Conservation (phyloP, 2,797 vertebrate genomes). For the Pogoniulus pusillus region DNA sequence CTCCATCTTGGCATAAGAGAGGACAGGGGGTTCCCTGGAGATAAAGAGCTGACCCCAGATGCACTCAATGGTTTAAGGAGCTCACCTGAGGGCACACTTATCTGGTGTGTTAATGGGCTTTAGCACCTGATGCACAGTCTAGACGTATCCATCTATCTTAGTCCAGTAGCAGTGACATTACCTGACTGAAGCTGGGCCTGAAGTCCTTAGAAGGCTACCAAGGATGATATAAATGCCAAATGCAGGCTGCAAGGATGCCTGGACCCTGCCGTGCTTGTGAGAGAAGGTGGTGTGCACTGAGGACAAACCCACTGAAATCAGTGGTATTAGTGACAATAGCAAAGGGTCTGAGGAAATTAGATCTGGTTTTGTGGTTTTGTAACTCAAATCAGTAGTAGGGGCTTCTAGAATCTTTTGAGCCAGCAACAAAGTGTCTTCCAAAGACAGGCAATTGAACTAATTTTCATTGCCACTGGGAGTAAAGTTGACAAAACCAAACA, state of each 20-base stretch:
- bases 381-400: neutral
- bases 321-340: neutral
- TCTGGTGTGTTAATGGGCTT: neutral
- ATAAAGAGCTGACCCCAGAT: neutral
- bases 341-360: neutral
- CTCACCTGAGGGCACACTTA: neutral
- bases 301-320: neutral
- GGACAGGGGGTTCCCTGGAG: neutral
- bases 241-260: neutral
- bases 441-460: constrained; percentile 29
- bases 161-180: neutral
- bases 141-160: neutral
- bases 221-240: neutral
- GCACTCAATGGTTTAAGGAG: no score
- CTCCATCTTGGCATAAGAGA: neutral
- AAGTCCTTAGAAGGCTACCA: neutral
- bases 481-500: constrained; percentile 2
- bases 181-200: neutral
- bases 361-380: neutral
- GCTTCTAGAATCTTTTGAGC: neutral
- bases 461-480: neutral
- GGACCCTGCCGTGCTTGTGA: neutral
- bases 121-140: neutral
- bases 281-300: neutral
- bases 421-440: constrained; percentile 14